phyloP scores from a whole-genome alignment of 1,140 invertebrate species.

The Drosophila bifasciata region DNA sequence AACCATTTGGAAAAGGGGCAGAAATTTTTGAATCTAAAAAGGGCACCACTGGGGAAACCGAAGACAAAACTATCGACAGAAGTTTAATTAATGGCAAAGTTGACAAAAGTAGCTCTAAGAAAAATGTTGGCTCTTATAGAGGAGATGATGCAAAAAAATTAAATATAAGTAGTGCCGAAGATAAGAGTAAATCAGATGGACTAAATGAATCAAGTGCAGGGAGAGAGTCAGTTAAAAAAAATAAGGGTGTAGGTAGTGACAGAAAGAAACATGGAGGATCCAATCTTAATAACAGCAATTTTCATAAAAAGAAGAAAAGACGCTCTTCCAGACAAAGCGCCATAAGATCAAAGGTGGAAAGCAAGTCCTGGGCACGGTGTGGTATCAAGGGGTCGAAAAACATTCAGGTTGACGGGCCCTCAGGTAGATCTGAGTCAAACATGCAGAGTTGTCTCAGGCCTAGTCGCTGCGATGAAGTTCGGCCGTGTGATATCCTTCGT shows the following conservation, averaged over 20 bases:
- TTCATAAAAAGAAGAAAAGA: background rate
- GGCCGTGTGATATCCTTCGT: conserved; percentile 57
- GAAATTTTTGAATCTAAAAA: background rate
- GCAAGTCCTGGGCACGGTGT: conserved; percentile 1
- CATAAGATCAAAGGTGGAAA: background rate
- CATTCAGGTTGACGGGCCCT: background rate
- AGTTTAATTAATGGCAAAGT: conserved; percentile 1
- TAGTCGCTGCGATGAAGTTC: conserved; percentile 46
- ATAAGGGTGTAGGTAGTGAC: background rate
- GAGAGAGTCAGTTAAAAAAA: no score
- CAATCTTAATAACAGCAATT: background rate
- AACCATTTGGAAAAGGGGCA: background rate
- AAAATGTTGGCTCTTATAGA: background rate
- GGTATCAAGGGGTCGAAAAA: conserved; percentile 25
- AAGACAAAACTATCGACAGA: conserved; percentile 8
- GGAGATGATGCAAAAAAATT: conserved; percentile 1
- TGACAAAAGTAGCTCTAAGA: background rate
- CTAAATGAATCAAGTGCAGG: background rate
- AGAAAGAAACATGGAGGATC: background rate
- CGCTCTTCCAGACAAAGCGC: background rate
- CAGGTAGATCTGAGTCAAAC: background rate
- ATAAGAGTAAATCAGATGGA: background rate
- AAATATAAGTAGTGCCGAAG: background rate
- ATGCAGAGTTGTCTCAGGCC: conserved; percentile 1
- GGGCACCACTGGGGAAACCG: background rate